Evolutionary conservation across 2,797 vertebrate species (phyloP), one percentile per base, ranked within the genome.

Genomic region (Menidia menidia): DNA sequence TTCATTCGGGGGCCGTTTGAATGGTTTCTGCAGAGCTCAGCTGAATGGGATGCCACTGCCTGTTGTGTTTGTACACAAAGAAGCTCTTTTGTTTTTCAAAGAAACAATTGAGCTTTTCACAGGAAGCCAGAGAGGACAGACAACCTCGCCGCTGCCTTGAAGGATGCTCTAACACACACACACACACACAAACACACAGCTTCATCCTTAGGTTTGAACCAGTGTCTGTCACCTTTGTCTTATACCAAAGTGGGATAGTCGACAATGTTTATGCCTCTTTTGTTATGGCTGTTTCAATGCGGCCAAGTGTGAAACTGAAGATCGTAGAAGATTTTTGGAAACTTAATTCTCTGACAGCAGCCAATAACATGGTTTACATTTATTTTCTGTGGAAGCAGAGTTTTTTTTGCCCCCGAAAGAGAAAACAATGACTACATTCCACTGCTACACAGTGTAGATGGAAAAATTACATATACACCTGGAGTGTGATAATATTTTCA

Each of bases 81-180:
- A 80, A 70, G 64, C 66, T 70, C 82, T 88, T 92, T 93, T 93
- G 91, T 94, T 90, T 57, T 87, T 73, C 71, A 87, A 80, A 71
- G 68, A 80, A 93, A 94, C 92, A 94, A 92, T 92, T 87, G 77
- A 78, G 81, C 85, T 86, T 88, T 92, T 91, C 84, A 92, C 71
- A 50, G 67, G 84, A 85, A 87, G 73, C 83, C 77, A 82, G 79
- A 82, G 80, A 80, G 73, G 71, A 80, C 68, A 77, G 78, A 83
- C 81, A 81, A 80, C 71, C 78, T 85, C 67, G 53, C 67, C 32
- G 54, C 73, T 76, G 78, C 82, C 71, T 77, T 80, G 71, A 83
- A 82, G 77, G 80, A 86, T 78, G 73, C 75, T 64, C 67, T 25
- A 13, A 6, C 19, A 42, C 44, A 19, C 66, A 56, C 60, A 68